Percentiles rank a stretch among this genome's conserved stretches.
These are phyloP conservation scores for Myiotriccus ornatus DNA, from an alignment of 2,797 vertebrate species.

Conservation along the genomic window DNA sequence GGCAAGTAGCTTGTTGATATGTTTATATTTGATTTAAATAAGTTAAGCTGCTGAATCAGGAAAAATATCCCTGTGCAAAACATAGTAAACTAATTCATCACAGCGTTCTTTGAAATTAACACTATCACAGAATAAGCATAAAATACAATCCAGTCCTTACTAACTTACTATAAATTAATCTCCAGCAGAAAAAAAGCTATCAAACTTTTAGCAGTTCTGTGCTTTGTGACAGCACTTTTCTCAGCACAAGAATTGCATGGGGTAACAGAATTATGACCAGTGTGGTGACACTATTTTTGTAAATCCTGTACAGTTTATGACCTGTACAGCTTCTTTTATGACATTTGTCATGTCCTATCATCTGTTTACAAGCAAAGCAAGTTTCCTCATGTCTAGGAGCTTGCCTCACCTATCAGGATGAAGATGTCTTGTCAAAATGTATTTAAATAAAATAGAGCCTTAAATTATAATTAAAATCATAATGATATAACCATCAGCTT, in stretches of 20 bases:
- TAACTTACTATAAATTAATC: background rate
- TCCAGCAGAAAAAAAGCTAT: background rate
- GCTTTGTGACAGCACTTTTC: background rate
- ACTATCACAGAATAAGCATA: background rate
- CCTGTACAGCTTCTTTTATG: background rate
- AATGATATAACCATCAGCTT: background rate
- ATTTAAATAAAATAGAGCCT: background rate
- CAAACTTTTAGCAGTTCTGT: background rate
- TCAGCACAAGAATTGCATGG: background rate
- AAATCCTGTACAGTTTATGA: background rate
- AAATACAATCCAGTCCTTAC: background rate
- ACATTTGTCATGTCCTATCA: background rate
- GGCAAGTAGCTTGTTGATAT: background rate
- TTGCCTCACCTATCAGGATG: background rate
- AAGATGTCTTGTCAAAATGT: background rate
- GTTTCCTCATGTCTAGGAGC: background rate
- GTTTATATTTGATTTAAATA: background rate
- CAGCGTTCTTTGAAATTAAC: background rate
- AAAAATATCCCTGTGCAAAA: background rate
- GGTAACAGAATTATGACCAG: background rate
- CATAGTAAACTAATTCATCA: background rate
- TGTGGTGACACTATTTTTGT: background rate
- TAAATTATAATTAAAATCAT: background rate
- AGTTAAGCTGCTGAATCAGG: background rate
- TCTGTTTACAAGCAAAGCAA: background rate